Base-by-base conservation (phyloP, 1,140 invertebrate genomes). In the Mycetomoellerius zeteki region DNA sequence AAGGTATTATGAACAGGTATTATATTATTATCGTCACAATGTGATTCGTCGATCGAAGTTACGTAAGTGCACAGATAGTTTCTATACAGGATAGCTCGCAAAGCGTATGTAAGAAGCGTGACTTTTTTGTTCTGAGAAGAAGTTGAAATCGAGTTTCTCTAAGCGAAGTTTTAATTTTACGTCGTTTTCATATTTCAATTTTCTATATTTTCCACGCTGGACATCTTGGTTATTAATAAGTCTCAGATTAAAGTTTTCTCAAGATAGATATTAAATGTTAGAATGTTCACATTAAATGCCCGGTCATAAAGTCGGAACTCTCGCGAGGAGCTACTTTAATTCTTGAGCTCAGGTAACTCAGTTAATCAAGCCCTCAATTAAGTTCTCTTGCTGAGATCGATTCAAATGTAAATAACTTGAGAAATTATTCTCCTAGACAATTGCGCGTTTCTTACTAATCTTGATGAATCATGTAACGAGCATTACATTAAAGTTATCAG, bases 81-180 rank as follows among this genome's bases (percentile, higher is more conserved):
- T 60, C 37, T 33, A 33, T 16, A 7, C 30, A 33, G 62, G 52
- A 58, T 24, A 5, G 30, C 8, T 64, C 16, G 37, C 14, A 30
- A 56, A 37, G 65, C 21, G 37, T 19, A 21, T 67, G 27, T 27
- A 14, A 47, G 37, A 73, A 24, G 19, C 33, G 19, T 16, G 54
- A 19, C 52, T 73, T 21, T 21, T 30, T 24, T 58, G 78, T 47
- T 33, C 69, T 33, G 24, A 21, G 37, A 33, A 14, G 80, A 75
- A 84, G 80, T 84, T 82, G 67, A 43, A 82, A 58, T 73, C n/a
- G 43, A 73, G 80, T 82, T 82, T 50, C 56, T 60, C 54, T 50
- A 56, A 84, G 78, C 67, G 69, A 60, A 75, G 69, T 84, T 75
- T 84, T 84, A 84, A 84, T 84, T 75, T 43, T 37, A 73, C 43